A percentile compares a stretch with the other conserved stretches of the same genome.
Conservation (phyloP, 2,113 vertebrate genomes). For the Petrocephalus zakoni region DNA sequence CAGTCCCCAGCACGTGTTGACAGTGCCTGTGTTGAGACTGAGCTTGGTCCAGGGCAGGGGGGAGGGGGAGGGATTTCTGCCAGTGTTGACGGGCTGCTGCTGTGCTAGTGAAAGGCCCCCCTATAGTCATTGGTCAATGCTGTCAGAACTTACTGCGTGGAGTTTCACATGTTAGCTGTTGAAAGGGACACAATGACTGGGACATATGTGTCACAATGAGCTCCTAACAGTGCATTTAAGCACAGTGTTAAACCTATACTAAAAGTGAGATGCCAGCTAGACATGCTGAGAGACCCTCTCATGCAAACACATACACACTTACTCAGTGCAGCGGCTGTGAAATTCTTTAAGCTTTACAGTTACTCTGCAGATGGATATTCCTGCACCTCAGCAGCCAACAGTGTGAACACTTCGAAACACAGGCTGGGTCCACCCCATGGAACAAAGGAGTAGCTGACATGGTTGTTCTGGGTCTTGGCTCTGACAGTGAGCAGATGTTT, state of each 20-base stretch:
- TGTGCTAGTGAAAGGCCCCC: slow-evolving; percentile 17
- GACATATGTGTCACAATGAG: background rate
- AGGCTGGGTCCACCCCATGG: background rate
- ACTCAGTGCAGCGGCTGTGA: background rate
- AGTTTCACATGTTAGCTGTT: background rate
- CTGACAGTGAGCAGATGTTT: background rate
- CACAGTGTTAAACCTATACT: background rate
- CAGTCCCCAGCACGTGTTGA: background rate
- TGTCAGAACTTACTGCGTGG: slow-evolving; percentile 4
- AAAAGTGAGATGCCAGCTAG: background rate
- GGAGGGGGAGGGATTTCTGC: background rate
- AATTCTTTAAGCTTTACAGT: background rate
- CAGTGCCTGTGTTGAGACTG: slow-evolving; percentile 2
- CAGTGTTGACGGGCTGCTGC: background rate
- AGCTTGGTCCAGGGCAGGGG: background rate
- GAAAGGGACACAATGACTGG: background rate
- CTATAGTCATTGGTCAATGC: slow-evolving; percentile 14
- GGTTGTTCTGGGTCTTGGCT: background rate
- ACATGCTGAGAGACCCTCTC: background rate
- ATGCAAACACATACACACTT: background rate
- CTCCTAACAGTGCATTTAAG: background rate
- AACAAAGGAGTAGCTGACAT: background rate
- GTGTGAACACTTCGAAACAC: background rate
- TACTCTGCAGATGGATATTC: background rate
- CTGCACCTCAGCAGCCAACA: background rate